These are phyloP conservation scores for Helarctos malayanus DNA, from an alignment of 2,797 vertebrate genomes.

Conservation along the genomic window DNA sequence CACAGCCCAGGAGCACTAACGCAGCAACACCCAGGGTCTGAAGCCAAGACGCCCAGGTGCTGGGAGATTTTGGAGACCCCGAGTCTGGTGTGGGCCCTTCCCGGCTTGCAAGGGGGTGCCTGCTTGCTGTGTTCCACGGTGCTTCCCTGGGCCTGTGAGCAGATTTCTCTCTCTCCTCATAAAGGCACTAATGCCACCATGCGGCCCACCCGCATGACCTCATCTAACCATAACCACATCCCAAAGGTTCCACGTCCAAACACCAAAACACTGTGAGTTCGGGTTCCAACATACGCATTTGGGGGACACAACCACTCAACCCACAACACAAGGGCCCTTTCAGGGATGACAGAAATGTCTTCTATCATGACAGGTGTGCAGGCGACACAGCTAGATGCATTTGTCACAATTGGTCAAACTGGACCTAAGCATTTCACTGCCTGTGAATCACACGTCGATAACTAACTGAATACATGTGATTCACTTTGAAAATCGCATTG, in stretches of 20 bases:
- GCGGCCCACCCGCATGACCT: not conserved
- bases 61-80: fast-evolving
- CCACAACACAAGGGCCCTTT: not conserved
- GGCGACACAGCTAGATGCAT: not conserved
- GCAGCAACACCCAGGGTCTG: not conserved
- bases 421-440: not conserved
- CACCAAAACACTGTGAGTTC: not conserved
- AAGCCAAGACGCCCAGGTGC: no score
- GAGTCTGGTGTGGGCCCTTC: not conserved
- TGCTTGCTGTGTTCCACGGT: fast-evolving
- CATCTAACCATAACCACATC: not conserved
- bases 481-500: not conserved
- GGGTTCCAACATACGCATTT: not conserved
- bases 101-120: not conserved
- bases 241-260: not conserved
- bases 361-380: not conserved
- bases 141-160: not conserved
- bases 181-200: no score
- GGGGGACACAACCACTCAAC: not conserved
- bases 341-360: not conserved
- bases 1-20: not conserved
- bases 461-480: not conserved
- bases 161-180: not conserved
- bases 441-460: not conserved
- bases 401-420: not conserved